phyloP scores from a whole-genome alignment of 2,113 vertebrate species.

The Amia ocellicauda region DNA sequence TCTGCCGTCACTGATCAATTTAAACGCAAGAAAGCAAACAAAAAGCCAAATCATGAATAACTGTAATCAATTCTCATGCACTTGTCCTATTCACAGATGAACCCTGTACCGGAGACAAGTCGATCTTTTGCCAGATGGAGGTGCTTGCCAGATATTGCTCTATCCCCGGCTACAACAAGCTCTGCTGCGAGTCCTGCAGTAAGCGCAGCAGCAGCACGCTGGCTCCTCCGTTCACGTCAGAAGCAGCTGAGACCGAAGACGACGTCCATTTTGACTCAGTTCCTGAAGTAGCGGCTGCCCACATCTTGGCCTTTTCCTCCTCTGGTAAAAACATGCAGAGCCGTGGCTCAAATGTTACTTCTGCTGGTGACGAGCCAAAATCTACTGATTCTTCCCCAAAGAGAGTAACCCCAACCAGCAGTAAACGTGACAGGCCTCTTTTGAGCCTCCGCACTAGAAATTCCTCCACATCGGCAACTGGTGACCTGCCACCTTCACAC shows the following conservation, averaged over 20 bases:
- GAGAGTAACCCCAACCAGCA: constrained; percentile 35
- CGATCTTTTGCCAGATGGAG: constrained; percentile 98
- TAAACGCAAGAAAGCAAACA: no score
- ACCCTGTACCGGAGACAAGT: constrained; percentile 87
- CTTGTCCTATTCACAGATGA: constrained; percentile 74
- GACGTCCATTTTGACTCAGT: constrained; percentile 54
- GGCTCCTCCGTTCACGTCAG: constrained; percentile 46
- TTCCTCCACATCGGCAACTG: constrained; percentile 14
- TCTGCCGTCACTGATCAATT: no score
- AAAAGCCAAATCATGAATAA: background rate
- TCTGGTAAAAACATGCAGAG: constrained; percentile 35
- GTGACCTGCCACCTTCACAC: constrained; percentile 14
- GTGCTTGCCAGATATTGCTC: constrained; percentile 91
- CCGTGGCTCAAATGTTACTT: constrained; percentile 27
- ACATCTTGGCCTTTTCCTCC: constrained; percentile 34
- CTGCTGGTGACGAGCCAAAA: constrained; percentile 24
- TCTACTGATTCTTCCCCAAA: constrained; percentile 25
- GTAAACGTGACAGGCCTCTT: constrained; percentile 36
- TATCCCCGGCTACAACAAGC: constrained; percentile 89
- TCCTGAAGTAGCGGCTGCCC: constrained; percentile 46
- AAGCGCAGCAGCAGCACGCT: constrained; percentile 60
- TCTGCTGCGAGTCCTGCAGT: constrained; percentile 89
- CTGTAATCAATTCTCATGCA: background rate
- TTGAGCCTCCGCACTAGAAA: constrained; percentile 30
- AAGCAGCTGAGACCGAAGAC: constrained; percentile 60